A percentile compares a stretch with the other conserved stretches of the same genome.
phyloP scores from a whole-genome alignment of 2,113 vertebrate genomes.

The Pica pica region DNA sequence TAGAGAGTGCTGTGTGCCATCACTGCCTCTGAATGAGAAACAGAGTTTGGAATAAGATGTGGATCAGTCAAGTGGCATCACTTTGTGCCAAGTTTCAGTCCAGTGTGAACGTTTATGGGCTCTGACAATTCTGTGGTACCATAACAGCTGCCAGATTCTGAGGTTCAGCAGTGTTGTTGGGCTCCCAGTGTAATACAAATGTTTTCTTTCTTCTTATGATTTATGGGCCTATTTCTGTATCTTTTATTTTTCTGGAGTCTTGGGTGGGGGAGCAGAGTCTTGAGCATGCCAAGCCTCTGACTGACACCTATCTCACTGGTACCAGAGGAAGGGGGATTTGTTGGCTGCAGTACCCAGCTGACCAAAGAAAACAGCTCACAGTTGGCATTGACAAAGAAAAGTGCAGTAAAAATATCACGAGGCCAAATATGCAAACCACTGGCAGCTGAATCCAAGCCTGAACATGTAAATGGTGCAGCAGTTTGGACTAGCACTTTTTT shows the following conservation, averaged over 20 bases:
- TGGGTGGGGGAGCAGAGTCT: not conserved
- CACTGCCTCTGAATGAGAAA: not conserved
- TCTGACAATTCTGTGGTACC: constrained; percentile 14
- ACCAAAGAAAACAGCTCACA: constrained; percentile 2
- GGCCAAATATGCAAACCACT: not conserved
- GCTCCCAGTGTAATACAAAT: not conserved
- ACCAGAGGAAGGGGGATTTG: not conserved
- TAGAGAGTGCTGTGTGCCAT: not conserved
- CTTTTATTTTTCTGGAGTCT: constrained; percentile 28
- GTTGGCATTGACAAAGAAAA: not conserved
- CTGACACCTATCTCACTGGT: constrained; percentile 14
- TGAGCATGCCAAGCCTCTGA: constrained; percentile 6
- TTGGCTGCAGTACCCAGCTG: not conserved
- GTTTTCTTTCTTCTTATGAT: constrained; percentile 29
- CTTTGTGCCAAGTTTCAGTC: constrained; percentile 23
- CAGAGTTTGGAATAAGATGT: not conserved
- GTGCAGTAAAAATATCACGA: not conserved
- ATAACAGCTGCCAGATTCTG: not conserved
- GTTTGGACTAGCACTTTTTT: not conserved
- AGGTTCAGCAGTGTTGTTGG: not conserved
- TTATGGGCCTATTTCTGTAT: constrained; percentile 3
- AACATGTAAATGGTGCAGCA: not conserved
- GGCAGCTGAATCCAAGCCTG: not conserved
- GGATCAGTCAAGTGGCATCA: not conserved
- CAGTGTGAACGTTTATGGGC: not conserved